Evolutionary conservation across 2,888 invertebrate species (phyloP).

Genomic region (Synergus japonicus): DNA sequence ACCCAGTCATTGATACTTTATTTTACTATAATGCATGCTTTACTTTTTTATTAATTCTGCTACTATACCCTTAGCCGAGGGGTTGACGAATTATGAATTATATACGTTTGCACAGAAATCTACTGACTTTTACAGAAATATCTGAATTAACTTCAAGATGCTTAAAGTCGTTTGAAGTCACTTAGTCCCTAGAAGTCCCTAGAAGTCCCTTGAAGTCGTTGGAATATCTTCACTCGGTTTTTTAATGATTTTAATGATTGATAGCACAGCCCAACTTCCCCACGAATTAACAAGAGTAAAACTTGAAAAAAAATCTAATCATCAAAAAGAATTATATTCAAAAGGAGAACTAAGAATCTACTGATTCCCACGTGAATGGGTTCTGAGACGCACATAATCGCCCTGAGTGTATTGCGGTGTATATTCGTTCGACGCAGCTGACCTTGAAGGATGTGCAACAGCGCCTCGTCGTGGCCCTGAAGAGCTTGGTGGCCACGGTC

Average conservation of each 20-base stretch:
- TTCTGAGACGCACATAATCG: constrained; percentile 22
- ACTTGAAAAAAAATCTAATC: constrained; percentile 24
- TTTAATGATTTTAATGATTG: too few species aligned
- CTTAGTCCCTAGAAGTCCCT: too few species aligned
- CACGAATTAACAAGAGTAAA: too few species aligned
- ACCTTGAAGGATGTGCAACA: constrained; percentile 71
- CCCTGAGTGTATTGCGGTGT: constrained; percentile 23
- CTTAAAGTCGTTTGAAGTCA: too few species aligned
- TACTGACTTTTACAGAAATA: too few species aligned
- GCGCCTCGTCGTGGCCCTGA: constrained; percentile 72
- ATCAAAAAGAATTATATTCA: not conserved
- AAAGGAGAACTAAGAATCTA: not conserved
- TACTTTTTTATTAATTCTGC: not conserved
- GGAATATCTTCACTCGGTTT: too few species aligned
- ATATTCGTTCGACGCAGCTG: constrained; percentile 70
- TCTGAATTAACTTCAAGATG: too few species aligned
- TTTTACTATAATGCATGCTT: constrained; percentile 10
- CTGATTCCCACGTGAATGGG: constrained; percentile 35
- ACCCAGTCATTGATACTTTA: constrained; percentile 3
- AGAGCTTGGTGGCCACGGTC: constrained; percentile 72
- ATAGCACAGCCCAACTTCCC: too few species aligned
- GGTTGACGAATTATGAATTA: too few species aligned
- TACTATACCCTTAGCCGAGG: not conserved
- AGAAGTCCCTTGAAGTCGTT: too few species aligned
- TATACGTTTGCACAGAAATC: too few species aligned